phyloP scores from a whole-genome alignment of 2,113 vertebrate genomes.

The Asarcornis scutulata region DNA sequence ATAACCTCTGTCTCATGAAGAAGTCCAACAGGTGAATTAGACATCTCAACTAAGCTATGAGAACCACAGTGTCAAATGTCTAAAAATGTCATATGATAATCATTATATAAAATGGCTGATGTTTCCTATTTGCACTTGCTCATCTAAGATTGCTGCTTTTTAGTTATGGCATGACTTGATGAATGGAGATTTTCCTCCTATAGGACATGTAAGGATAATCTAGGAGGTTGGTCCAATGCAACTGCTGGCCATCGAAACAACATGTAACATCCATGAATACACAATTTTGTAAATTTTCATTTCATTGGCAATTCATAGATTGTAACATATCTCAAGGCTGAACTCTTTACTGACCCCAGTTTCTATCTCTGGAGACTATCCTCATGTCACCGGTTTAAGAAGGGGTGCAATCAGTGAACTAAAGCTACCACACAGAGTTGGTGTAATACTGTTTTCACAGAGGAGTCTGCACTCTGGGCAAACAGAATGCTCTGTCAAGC shows the following conservation, averaged over 20 bases:
- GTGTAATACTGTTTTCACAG: fast-evolving
- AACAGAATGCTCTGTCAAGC: neutral
- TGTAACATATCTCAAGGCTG: neutral
- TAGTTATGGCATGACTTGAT: no score
- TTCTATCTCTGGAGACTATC: neutral
- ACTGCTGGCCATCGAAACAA: neutral
- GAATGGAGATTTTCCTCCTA: neutral
- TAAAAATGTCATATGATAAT: neutral
- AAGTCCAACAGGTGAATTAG: neutral
- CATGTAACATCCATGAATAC: fast-evolving
- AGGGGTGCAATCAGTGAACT: neutral
- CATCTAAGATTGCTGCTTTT: neutral
- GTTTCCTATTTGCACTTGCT: neutral
- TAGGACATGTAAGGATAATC: fast-evolving
- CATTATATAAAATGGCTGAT: fast-evolving
- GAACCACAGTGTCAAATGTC: neutral
- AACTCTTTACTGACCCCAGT: neutral
- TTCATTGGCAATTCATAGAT: neutral
- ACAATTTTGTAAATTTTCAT: neutral
- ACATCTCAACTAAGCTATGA: neutral
- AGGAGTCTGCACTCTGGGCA: neutral
- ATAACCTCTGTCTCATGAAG: neutral
- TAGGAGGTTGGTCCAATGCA: neutral
- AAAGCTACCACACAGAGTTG: neutral
- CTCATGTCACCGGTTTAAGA: neutral